A percentile compares a stretch with the other conserved stretches of the same genome.
Evolutionary conservation across 2,888 invertebrate species (phyloP).

Genomic region (Hirtodrosophila duncani): DNA sequence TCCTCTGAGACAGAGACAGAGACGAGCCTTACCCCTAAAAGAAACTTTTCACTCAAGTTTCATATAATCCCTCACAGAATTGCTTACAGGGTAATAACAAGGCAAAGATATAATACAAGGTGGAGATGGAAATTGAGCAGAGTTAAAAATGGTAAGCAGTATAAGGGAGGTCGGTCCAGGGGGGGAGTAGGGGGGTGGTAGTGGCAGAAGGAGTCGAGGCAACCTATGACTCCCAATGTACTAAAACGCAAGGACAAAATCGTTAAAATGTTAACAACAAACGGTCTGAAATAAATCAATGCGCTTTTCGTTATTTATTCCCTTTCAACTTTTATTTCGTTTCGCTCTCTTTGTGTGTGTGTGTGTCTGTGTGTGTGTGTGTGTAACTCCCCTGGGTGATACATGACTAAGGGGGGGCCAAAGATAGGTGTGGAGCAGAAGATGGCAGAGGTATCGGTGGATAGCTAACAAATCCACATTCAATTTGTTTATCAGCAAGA

Average conservation of each 20-base stretch:
- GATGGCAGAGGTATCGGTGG: slow-evolving; percentile 11
- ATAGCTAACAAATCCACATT: slow-evolving; percentile 73
- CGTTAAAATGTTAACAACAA: slow-evolving; percentile 74
- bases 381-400: slow-evolving; percentile 28
- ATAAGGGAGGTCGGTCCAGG: too few species aligned
- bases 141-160: too few species aligned
- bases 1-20: too few species aligned
- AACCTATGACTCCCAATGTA: too few species aligned
- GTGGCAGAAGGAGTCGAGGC: slow-evolving; percentile 10
- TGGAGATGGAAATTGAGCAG: too few species aligned
- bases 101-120: too few species aligned
- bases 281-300: slow-evolving; percentile 69
- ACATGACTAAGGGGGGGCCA: slow-evolving; percentile 12
- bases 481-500: slow-evolving; percentile 76
- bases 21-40: too few species aligned
- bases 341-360: slow-evolving; percentile 23
- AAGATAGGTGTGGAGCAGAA: not conserved
- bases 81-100: too few species aligned
- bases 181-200: too few species aligned
- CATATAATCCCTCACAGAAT: too few species aligned
- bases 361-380: slow-evolving; percentile 11
- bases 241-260: slow-evolving; percentile 72
- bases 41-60: too few species aligned
- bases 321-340: slow-evolving; percentile 64
- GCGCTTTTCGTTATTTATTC: slow-evolving; percentile 66